Percentiles rank a stretch among this genome's conserved stretches.
phyloP scores from a whole-genome alignment of 2,888 invertebrate genomes.

The Furcula furcula region DNA sequence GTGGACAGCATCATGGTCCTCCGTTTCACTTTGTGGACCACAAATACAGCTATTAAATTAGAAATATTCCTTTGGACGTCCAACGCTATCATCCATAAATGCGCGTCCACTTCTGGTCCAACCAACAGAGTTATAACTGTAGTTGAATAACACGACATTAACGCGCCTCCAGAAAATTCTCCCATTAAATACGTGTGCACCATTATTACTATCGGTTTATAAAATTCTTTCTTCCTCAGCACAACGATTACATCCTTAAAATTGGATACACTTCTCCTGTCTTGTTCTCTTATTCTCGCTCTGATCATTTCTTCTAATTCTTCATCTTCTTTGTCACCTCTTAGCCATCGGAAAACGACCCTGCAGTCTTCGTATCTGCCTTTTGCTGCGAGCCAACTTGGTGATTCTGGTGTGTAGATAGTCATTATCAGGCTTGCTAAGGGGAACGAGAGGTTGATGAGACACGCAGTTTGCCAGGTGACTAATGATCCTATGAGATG shows the following conservation, averaged over 20 bases:
- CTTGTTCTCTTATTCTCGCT: conserved; percentile 36
- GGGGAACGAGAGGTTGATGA: conserved; percentile 66
- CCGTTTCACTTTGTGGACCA: conserved; percentile 79
- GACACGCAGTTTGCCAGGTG: conserved; percentile 78
- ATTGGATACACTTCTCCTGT: conserved; percentile 15
- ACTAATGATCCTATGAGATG: conserved; percentile 83
- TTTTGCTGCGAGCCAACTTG: conserved; percentile 83
- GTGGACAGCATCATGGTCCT: conserved; percentile 80
- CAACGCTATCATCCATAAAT: conserved; percentile 82
- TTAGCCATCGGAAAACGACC: conserved; percentile 77
- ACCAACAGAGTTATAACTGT: conserved; percentile 76
- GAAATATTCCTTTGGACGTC: conserved; percentile 81
- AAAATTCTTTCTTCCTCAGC: conserved; percentile 66
- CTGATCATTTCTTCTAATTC: conserved; percentile 59
- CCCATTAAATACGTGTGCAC: conserved; percentile 80
- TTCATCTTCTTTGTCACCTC: conserved; percentile 72
- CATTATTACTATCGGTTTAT: conserved; percentile 80
- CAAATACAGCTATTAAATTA: conserved; percentile 77
- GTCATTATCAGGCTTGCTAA: conserved; percentile 64
- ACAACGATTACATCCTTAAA: conserved; percentile 16
- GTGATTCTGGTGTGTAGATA: conserved; percentile 80
- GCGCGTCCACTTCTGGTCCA: conserved; percentile 78
- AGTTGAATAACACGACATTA: conserved; percentile 84
- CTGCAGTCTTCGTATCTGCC: conserved; percentile 78
- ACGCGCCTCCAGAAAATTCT: conserved; percentile 84